Evolutionary conservation across 2,797 vertebrate species (phyloP), one percentile per base, ranked within the genome.

Genomic region (Fringilla coelebs): DNA sequence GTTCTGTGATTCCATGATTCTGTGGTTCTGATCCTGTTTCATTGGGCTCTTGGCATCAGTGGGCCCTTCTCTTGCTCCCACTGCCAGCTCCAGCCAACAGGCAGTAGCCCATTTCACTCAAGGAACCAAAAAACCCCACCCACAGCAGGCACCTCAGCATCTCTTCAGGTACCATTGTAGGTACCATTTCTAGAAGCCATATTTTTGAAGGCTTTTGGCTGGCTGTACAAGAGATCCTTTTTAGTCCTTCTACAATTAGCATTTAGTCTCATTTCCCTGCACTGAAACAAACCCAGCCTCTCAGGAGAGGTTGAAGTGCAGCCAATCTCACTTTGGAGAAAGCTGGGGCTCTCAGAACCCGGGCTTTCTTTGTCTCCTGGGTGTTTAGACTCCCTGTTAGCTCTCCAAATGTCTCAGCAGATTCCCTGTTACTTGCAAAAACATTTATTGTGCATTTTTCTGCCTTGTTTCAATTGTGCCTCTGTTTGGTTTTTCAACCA

Each of bases 1-100:
- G 3, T 9, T 80, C 52, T 15, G 2, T 17, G 46, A 34, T 46
- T 74, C 52, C 15, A 1, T 13, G 34, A 17, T 34, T 74, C 36
- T 34, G 1, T 29, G 32, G 19, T 34, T 68, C 25, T 51, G 32
- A 38, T 58, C 24, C 18, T 26, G n/a, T 24, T 85, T 68, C 45
- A 7, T 11, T 3, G 29, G 36, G 24, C 5, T 58, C 19, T 40
- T 46, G 5, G 65, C 3, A 1, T 31, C 14, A 24, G 11, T 0
- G 18, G 20, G 13, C 72, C 15, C 43, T 58, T 34, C 2, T 1
- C 41, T 63, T 38, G 28, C 14, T 72, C 29, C 52, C 4, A 4
- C 20, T 77, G 38, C 45, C 21, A 20, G 67, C 45, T 62, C 29
- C 32, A 29, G 16, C 15, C 51, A 16, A 13, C 0, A 18, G 25